Evolutionary conservation across 1,140 invertebrate genomes (phyloP).

Genomic region (Centruroides sculpturatus): DNA sequence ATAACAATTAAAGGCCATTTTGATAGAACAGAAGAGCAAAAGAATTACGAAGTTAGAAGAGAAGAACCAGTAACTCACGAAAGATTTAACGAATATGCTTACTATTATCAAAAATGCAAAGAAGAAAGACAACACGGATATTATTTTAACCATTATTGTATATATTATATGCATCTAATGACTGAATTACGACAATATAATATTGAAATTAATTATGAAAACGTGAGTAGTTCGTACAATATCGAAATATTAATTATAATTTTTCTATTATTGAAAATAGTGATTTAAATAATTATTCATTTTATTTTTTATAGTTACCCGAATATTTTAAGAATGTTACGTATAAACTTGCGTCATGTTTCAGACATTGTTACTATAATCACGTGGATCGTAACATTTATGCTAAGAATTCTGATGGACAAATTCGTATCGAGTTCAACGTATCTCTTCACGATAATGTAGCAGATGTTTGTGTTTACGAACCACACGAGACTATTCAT

Average conservation of each 20-base stretch:
- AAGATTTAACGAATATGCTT: slow-evolving; percentile 12
- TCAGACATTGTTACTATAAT: not conserved
- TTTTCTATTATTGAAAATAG: too few species aligned
- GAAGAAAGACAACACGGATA: slow-evolving; percentile 2
- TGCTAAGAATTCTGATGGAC: not conserved
- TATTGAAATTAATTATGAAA: slow-evolving; percentile 4
- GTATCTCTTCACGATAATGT: not conserved
- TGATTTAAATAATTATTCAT: too few species aligned
- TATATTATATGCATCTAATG: slow-evolving; percentile 5
- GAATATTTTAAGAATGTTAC: slow-evolving; percentile 2
- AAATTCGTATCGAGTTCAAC: slow-evolving; percentile 6
- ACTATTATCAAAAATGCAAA: slow-evolving; percentile 9
- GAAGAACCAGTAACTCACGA: slow-evolving; percentile 6
- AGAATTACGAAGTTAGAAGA: not conserved
- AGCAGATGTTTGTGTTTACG: slow-evolving; percentile 4
- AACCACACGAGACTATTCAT: not conserved
- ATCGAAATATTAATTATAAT: too few species aligned
- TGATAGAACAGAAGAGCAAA: slow-evolving; percentile 8
- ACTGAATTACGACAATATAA: slow-evolving; percentile 1
- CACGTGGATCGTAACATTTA: slow-evolving; percentile 1
- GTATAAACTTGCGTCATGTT: not conserved
- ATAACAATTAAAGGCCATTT: slow-evolving; percentile 8
- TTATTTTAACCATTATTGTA: slow-evolving; percentile 4
- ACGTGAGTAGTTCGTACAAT: slow-evolving; percentile 1
- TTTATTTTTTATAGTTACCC: slow-evolving; percentile 2